These are phyloP conservation scores for Campoletis sonorensis DNA, from an alignment of 1,140 invertebrate species.

Conservation along the genomic window DNA sequence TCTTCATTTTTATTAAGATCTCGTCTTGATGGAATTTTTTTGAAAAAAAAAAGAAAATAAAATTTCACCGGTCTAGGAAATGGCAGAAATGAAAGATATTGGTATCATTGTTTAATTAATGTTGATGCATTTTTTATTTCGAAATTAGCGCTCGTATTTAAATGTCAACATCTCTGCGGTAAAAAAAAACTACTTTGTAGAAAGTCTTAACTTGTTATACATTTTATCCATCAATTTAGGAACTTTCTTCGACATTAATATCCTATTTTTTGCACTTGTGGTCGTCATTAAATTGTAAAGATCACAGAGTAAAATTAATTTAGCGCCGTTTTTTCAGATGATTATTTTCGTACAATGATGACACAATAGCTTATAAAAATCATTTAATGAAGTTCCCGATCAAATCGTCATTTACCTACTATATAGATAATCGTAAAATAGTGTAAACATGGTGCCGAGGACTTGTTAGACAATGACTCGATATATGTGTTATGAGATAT, in stretches of 20 bases:
- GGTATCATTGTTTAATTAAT: no score
- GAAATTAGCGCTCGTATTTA: no score
- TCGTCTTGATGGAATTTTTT: not conserved
- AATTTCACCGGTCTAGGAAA: no score
- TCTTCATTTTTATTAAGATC: not conserved
- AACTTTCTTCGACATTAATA: no score
- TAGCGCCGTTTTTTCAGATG: not conserved
- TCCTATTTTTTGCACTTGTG: no score
- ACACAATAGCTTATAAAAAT: not conserved
- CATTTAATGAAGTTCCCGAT: not conserved
- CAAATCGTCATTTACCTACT: not conserved
- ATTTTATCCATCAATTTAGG: no score
- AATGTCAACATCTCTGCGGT: no score
- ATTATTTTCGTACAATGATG: not conserved
- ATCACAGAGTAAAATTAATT: not conserved
- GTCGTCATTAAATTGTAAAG: not conserved
- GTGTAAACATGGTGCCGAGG: not conserved
- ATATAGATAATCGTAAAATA: slow-evolving; percentile 1
- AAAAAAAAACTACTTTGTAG: no score
- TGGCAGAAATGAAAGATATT: no score
- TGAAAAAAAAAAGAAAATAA: no score
- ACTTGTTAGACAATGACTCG: not conserved
- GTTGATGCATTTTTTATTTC: not conserved
- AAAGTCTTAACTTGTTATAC: no score
- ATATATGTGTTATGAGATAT: slow-evolving; percentile 37